Evolutionary conservation across 2,113 vertebrate genomes (phyloP).

Genomic region (Tyto alba): DNA sequence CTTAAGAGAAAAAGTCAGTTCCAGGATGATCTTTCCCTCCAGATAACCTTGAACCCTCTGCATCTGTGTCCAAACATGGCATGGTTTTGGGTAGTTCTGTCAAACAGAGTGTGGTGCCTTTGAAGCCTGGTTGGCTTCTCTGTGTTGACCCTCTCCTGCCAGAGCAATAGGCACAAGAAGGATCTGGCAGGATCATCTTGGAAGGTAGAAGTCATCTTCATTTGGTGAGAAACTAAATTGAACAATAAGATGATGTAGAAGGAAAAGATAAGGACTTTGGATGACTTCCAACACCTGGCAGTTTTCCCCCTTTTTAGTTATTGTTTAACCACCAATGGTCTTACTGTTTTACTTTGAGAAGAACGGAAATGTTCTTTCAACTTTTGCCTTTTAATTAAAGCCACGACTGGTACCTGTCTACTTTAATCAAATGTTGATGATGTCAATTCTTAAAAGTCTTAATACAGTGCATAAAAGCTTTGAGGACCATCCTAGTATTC

Average conservation of each 20-base stretch:
- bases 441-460: constrained; percentile 54
- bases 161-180: not conserved
- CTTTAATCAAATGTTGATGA: constrained; percentile 24
- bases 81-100: not conserved
- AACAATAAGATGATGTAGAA: not conserved
- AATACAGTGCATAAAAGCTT: not conserved
- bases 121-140: not conserved
- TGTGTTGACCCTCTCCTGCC: not conserved
- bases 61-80: not conserved
- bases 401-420: constrained; percentile 25
- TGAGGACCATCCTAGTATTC: not conserved
- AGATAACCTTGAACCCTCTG: not conserved
- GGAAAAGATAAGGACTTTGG: not conserved
- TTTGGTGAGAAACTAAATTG: not conserved
- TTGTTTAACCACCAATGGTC: not conserved
- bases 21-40: not conserved
- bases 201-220: not conserved
- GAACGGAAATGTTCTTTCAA: not conserved
- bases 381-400: constrained; percentile 50
- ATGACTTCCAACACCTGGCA: not conserved
- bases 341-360: constrained; percentile 13
- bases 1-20: not conserved
- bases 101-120: not conserved
- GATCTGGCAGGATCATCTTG: not conserved
- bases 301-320: not conserved